Base-by-base conservation (phyloP, 2,797 vertebrate genomes). In the Hemibagrus guttatus region DNA sequence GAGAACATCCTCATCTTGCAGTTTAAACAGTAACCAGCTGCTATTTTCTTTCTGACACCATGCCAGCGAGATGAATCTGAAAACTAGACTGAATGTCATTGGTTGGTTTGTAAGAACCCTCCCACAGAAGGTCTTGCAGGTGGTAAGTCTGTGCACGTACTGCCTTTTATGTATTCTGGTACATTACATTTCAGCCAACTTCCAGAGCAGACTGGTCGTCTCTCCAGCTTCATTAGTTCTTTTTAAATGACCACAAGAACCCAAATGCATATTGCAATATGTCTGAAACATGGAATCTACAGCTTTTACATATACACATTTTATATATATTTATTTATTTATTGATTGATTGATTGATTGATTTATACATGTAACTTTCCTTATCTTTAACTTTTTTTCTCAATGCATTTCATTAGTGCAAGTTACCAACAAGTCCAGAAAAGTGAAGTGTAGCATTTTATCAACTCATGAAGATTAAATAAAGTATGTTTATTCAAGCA, bases 1-100 rank as follows among this genome's bases (percentile, higher is more conserved):
- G 96, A 96, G 95, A 91, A 89, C 88, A 84, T 89, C 90, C 95
- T 95, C 95, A 93, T 94, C 92, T 91, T 76, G 85, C 81, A 0
- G 72, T 93, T 93, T 94, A 93, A 93, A 94, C 93, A 91, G 90
- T 90, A 89, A 93, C 94, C 93, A 92, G 92, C 92, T 95, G 90
- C 94, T 96, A 94, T 95, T 96, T 96, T 93, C 93, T 94, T 93
- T 90, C 88, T 92, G 92, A 95, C 91, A 92, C 90, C 88, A 92
- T 95, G 95, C 93, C 95, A 94, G 88, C 69, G 59, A 89, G 89
- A 84, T 94, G 90, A 89, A 91, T 92, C 92, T 92, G 92, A 86
- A 91, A 87, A 84, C 91, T 90, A 92, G 90, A 83, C 90, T 89
- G 91, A 89, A 81, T 74, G 61, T 87, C 64, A 78, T 84, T 88